Percentiles rank a stretch among this genome's conserved stretches.
phyloP scores from a whole-genome alignment of 2,888 invertebrate genomes.

The Gandaritis pyraliata region DNA sequence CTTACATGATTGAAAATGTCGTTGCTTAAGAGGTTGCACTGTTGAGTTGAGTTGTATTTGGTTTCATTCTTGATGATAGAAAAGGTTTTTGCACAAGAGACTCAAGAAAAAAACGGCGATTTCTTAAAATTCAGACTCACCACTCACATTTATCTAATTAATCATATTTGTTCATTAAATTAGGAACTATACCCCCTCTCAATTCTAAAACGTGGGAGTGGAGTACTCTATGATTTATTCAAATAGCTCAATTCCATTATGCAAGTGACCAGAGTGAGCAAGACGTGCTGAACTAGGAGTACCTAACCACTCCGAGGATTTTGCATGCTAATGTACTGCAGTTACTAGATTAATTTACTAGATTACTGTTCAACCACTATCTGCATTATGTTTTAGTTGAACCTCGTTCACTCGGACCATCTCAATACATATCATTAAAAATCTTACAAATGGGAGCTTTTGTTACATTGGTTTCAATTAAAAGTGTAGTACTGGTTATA shows the following conservation, averaged over 20 bases:
- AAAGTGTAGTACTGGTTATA: no score
- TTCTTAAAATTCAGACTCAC: no score
- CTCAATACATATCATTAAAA: no score
- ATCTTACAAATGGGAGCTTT: no score
- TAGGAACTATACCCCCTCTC: conserved; percentile 1
- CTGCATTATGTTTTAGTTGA: not conserved
- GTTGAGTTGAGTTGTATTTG: no score
- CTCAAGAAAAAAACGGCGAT: no score
- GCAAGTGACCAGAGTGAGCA: conserved; percentile 41
- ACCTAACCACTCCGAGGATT: conserved; percentile 21
- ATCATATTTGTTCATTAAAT: not conserved
- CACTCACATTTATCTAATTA: no score
- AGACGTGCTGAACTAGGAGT: conserved; percentile 31
- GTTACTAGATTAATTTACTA: conserved; percentile 8
- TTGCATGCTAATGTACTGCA: conserved; percentile 20
- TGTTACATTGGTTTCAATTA: no score
- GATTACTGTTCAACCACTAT: not conserved
- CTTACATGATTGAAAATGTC: no score
- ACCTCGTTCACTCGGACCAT: not conserved
- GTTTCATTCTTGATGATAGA: no score
- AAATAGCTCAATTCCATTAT: conserved; percentile 49
- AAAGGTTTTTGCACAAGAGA: no score
- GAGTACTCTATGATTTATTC: conserved; percentile 42
- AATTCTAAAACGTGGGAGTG: conserved; percentile 30
- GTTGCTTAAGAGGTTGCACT: no score